These are phyloP conservation scores for Copidosoma aretas DNA, from an alignment of 2,888 invertebrate species.

Conservation along the genomic window DNA sequence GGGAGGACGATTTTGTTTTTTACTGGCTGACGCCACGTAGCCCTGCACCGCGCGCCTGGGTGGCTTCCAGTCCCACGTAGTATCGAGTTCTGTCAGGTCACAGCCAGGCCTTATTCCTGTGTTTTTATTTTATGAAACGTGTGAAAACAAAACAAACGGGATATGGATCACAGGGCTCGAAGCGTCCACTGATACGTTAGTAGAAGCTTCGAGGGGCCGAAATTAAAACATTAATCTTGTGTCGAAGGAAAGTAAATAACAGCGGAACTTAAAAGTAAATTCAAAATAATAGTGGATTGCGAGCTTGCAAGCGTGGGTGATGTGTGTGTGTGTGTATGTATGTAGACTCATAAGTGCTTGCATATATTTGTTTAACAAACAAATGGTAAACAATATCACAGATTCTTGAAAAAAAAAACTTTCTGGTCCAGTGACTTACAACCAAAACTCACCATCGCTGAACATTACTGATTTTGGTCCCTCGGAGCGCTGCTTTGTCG, in stretches of 20 bases:
- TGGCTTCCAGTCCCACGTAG: constrained; percentile 66
- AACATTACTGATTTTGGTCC: constrained; percentile 82
- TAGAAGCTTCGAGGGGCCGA: constrained; percentile 37
- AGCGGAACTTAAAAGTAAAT: constrained; percentile 33
- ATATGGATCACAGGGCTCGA: constrained; percentile 36
- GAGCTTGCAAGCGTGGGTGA: constrained; percentile 20
- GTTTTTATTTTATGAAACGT: constrained; percentile 57
- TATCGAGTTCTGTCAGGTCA: constrained; percentile 81
- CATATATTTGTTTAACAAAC: not conserved
- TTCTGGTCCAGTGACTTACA: not conserved
- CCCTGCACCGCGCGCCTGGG: constrained; percentile 56
- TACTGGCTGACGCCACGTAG: constrained; percentile 49
- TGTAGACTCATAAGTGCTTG: not conserved
- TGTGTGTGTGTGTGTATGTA: constrained; percentile 13
- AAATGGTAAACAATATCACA: not conserved
- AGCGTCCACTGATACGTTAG: not conserved
- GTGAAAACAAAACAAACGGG: constrained; percentile 58
- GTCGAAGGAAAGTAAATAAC: constrained; percentile 31
- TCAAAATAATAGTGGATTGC: constrained; percentile 32
- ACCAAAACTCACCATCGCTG: constrained; percentile 72
- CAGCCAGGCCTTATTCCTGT: constrained; percentile 80
- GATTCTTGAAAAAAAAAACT: too few relatives aligned
- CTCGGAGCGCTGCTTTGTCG: constrained; percentile 61
- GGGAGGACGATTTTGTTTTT: constrained; percentile 60
- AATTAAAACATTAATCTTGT: constrained; percentile 39